These are phyloP conservation scores for Ischnura elegans DNA, from an alignment of 2,888 invertebrate species.

Conservation along the genomic window DNA sequence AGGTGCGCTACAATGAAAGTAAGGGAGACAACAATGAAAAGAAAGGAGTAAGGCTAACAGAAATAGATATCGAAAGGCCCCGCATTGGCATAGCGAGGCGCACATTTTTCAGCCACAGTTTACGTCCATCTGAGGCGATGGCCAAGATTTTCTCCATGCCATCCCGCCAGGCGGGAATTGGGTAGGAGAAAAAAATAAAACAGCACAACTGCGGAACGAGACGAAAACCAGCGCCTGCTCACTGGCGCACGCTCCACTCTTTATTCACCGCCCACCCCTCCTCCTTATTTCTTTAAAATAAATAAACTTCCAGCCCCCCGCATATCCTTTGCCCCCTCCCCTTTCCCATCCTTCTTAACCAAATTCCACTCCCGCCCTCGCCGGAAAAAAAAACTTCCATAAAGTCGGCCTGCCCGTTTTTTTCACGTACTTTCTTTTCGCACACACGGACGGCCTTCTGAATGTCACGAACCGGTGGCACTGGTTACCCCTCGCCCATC, in stretches of 20 bases:
- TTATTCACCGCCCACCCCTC: not conserved
- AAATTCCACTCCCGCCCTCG: not conserved
- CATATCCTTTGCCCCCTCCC: not conserved
- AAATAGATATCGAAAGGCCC: no score
- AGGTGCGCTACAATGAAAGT: not conserved
- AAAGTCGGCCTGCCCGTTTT: conserved; percentile 49
- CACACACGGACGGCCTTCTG: conserved; percentile 50
- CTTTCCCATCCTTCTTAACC: not conserved
- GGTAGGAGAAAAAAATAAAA: not conserved
- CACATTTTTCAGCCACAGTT: not conserved
- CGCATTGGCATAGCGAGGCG: not conserved
- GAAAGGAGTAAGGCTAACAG: not conserved
- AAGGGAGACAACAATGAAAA: not conserved
- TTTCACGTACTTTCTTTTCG: not conserved
- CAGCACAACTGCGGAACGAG: not conserved
- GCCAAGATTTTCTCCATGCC: not conserved
- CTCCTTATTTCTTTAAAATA: not conserved
- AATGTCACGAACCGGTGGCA: conserved; percentile 67
- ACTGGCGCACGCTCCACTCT: conserved; percentile 9
- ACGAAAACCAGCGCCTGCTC: conserved; percentile 20
- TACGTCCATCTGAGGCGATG: not conserved
- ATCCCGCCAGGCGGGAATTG: not conserved
- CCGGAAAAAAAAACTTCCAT: conserved; percentile 41
- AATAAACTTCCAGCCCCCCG: not conserved
- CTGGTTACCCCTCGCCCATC: conserved; percentile 33